These are phyloP conservation scores for Chorisops tibialis DNA, from an alignment of 2,888 invertebrate species.

Conservation along the genomic window DNA sequence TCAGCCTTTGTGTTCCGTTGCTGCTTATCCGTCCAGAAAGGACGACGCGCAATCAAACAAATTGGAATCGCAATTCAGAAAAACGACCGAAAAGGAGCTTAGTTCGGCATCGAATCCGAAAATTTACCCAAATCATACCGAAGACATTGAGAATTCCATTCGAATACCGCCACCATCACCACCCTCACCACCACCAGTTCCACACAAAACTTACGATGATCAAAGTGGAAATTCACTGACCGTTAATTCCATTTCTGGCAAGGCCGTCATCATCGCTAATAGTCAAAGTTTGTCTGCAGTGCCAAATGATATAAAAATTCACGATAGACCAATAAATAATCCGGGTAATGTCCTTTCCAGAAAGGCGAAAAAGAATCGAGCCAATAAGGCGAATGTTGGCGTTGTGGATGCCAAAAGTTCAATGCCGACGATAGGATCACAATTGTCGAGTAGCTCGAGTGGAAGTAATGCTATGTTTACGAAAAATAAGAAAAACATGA, in stretches of 20 bases:
- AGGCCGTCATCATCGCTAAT: constrained; percentile 3
- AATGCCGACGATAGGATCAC: constrained; percentile 6
- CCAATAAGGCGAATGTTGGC: constrained; percentile 31
- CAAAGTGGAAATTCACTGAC: constrained; percentile 4
- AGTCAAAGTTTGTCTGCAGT: background rate
- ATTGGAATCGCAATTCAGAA: constrained; percentile 11
- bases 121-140: constrained; percentile 2
- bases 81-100: background rate
- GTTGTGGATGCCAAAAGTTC: constrained; percentile 9
- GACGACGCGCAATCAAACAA: constrained; percentile 8
- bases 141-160: constrained; percentile 18
- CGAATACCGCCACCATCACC: background rate
- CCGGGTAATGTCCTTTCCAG: constrained; percentile 7
- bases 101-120: background rate
- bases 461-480: background rate
- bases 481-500: constrained; percentile 3
- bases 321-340: constrained; percentile 9
- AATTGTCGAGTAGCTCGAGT: background rate
- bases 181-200: background rate
- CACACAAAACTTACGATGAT: background rate
- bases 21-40: background rate
- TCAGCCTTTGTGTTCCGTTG: background rate
- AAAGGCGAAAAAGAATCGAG: constrained; percentile 19
- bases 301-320: background rate
- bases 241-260: constrained; percentile 10